phyloP scores from a whole-genome alignment of 2,888 invertebrate species.

The Himalopsyche tibetana region DNA sequence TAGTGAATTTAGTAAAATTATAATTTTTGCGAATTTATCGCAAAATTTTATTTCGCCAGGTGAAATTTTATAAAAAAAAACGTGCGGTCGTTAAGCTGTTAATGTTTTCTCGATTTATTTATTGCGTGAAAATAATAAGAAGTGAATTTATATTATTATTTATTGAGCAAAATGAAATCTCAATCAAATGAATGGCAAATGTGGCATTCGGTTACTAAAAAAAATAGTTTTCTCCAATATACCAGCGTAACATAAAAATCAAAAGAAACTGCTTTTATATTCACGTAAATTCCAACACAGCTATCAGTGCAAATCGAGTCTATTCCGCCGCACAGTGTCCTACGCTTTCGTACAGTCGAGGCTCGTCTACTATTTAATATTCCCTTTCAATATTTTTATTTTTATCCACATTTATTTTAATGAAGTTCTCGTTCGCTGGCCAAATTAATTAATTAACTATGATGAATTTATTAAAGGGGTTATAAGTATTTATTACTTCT shows the following conservation, averaged over 20 bases:
- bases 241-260: background rate
- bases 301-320: background rate
- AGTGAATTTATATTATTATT: constrained; percentile 17
- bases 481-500: too few relatives aligned
- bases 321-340: background rate
- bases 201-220: background rate
- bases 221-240: background rate
- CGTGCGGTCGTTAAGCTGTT: too few relatives aligned
- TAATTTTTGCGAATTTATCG: too few relatives aligned
- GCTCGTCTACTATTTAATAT: background rate
- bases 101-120: background rate
- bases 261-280: background rate
- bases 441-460: background rate
- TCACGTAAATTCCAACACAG: background rate
- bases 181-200: background rate
- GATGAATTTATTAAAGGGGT: too few relatives aligned
- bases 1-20: too few relatives aligned
- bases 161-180: constrained; percentile 28
- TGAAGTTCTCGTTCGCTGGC: background rate
- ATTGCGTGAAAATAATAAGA: background rate
- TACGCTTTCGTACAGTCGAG: background rate
- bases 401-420: background rate
- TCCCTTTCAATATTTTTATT: background rate
- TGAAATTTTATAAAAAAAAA: too few relatives aligned
- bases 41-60: too few relatives aligned